Percentiles rank a stretch among this genome's conserved stretches.
Conservation (phyloP, 2,113 vertebrate species). For the Tamias sibiricus region DNA sequence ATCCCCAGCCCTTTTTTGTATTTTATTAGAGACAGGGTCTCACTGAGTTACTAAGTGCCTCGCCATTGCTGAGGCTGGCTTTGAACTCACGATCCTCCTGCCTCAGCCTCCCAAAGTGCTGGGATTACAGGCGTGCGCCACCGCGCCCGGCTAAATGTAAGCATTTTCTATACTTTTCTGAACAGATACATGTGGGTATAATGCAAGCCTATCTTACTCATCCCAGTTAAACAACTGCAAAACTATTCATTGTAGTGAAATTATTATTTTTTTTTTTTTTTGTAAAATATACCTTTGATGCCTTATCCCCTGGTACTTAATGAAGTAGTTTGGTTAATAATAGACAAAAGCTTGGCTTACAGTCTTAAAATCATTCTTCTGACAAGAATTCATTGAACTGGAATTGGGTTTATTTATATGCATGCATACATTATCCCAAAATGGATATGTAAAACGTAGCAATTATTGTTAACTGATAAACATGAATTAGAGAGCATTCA, state of each 20-base stretch:
- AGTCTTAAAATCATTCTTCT: conserved; percentile 72
- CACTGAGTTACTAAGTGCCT: too few species aligned
- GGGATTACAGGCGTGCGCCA: too few species aligned
- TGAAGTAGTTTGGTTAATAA: conserved; percentile 75
- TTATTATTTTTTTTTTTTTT: conserved; percentile 60
- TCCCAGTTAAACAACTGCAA: conserved; percentile 50
- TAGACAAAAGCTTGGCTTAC: conserved; percentile 58
- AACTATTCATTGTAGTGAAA: conserved; percentile 56
- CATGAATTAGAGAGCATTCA: conserved; percentile 66
- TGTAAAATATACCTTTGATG: conserved; percentile 50
- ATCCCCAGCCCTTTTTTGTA: too few species aligned
- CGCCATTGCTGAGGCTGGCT: too few species aligned
- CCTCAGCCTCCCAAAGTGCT: too few species aligned
- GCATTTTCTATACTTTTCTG: conserved; percentile 26
- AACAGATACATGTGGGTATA: conserved; percentile 42
- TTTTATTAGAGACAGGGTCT: too few species aligned
- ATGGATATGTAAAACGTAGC: conserved; percentile 55
- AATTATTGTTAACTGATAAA: conserved; percentile 77
- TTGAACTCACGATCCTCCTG: too few species aligned
- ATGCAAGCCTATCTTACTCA: conserved; percentile 36
- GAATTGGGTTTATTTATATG: conserved; percentile 71
- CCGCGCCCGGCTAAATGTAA: too few species aligned
- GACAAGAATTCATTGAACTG: conserved; percentile 55
- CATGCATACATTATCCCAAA: conserved; percentile 71
- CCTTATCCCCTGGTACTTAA: conserved; percentile 55